These are phyloP conservation scores for Acrobasis repandana DNA, from an alignment of 2,888 invertebrate species.

Conservation along the genomic window DNA sequence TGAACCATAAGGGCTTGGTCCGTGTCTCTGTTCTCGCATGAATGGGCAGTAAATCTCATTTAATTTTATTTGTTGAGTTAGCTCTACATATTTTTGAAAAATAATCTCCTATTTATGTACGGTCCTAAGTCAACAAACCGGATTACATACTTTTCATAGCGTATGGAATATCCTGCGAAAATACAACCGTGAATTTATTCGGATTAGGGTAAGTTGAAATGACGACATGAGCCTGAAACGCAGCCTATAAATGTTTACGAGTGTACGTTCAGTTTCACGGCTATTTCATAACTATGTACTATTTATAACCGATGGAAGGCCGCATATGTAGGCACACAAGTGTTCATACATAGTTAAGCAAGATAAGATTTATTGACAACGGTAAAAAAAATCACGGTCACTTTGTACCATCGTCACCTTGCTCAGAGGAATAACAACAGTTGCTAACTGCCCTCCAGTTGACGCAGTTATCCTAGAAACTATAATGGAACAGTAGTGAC, in stretches of 20 bases:
- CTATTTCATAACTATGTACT: constrained; percentile 44
- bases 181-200: not conserved
- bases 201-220: not conserved
- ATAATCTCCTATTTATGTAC: not conserved
- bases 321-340: constrained; percentile 39
- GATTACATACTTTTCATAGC: not conserved
- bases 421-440: constrained; percentile 38
- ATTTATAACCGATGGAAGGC: constrained; percentile 55
- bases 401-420: constrained; percentile 46
- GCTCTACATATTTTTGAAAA: not conserved
- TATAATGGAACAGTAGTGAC: not conserved
- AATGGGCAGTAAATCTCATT: constrained; percentile 3
- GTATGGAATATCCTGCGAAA: not conserved
- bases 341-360: constrained; percentile 38
- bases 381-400: constrained; percentile 52
- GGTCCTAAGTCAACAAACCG: not conserved
- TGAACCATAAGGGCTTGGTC: constrained; percentile 22
- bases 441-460: constrained; percentile 2
- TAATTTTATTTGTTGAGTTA: not conserved
- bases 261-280: constrained; percentile 41
- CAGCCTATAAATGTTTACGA: constrained; percentile 23
- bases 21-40: constrained; percentile 2
- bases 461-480: not conserved
- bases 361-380: constrained; percentile 56
- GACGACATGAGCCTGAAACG: not conserved